Base-by-base conservation (phyloP, 2,888 invertebrate species). In the Lasioglossum zephyrum region DNA sequence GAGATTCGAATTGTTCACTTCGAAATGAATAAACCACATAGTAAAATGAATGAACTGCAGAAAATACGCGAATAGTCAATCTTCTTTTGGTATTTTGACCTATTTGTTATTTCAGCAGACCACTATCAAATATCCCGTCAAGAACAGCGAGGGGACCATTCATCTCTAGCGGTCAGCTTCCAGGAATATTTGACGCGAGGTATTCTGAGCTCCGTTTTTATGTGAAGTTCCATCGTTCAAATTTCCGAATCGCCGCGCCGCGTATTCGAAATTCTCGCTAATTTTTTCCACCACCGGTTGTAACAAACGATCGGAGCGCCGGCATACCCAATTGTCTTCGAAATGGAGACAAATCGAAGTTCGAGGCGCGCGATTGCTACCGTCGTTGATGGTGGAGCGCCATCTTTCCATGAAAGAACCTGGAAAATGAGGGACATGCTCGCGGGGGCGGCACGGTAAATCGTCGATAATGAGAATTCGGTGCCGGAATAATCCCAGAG, bases 401-500 rank as follows among this genome's bases (percentile, higher is more conserved):
- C 41, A 31, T 53, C 57, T 8, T 60, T 9, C 18, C 70, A 44
- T 13, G 60, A 69, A 77, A 73, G 47, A 76, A 79, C 31, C 63
- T 60, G 53, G 78, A 47, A 74, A 66, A 76, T 79, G 73, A 26
- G 36, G 44, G 39, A 60, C 57, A 66, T 41, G 76, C 53, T 57
- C 44, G 69, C 47, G 66, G 77, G 18, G 49, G 2, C 13, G 9
- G 49, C 70, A 78, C 69, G 69, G 77, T 81, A 82, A 87, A 87
- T 87, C 85, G 86, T 87, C 82, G 86, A 89, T 90, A 90, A 89
- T 86, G 85, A 87, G 80, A 89, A 89, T 89, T 85, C 70, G 81
- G 75, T 80, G 81, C 39, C 57, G 79, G 79, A 88, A 85, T 90
- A 88, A 88, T 88, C 69, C 73, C 36, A n/a, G 76, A 85, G 77